Evolutionary conservation across 1,140 invertebrate species (phyloP), one percentile per base, ranked within the genome.

Genomic region (Drosophila pallidifrons): DNA sequence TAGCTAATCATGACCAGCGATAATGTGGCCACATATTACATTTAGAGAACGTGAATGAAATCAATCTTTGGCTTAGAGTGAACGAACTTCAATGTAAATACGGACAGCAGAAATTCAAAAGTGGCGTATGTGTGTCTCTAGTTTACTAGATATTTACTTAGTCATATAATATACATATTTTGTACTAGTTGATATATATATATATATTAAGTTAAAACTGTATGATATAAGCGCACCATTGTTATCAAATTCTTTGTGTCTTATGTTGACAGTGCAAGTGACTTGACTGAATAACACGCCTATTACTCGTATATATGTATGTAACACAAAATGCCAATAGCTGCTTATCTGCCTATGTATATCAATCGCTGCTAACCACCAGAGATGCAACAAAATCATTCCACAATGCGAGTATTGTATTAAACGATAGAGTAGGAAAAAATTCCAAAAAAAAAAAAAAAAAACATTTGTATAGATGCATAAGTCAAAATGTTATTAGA

Each of bases 1-100:
- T 92, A 92, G 91, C 91, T 91, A 78, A 91, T 92, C 76, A 82
- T 92, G 72, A 85, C 78, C 13, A 82, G 77, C 74, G 91, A 92
- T 76, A 92, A 92, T 71, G 91, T 92, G 63, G 87, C 87, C 28
- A 92, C 87, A 2, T 92, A 92, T 77, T 92, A 92, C 60, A 92
- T 92, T 54, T 92, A 91, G 78, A 77, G 47, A 47, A 10, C 25
- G 38, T 35, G 38, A 20, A 6, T 4, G 52, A 49, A 51, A 5
- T 8, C 3, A 13, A 15, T 25, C 15, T 51, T 32, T 35, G 49
- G 2, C 11, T 20, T 15, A 55, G 25, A 32, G 20, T 16, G 20
- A 8, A 32, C 5, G 5, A 38, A 38, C 35, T 46, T 47, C n/a
- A 35, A 49, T 72, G 60, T 73, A 73, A 35, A 73, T 73, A 70